Evolutionary conservation across 2,113 vertebrate genomes (phyloP), one percentile per base, ranked within the genome.

Genomic region (Bettongia penicillata): DNA sequence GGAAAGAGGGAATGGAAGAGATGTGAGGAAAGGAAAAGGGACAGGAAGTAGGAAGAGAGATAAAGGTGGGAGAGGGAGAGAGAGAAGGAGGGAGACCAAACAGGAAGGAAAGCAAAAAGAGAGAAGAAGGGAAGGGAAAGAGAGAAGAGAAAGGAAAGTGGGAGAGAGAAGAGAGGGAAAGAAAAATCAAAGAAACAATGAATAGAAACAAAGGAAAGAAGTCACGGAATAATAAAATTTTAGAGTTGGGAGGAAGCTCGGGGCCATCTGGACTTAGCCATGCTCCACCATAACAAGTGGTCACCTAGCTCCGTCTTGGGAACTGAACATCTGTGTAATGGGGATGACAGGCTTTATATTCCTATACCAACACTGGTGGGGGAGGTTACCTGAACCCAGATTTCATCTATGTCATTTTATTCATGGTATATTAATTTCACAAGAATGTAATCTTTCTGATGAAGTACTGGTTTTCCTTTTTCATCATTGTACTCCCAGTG

Each of bases 11-110:
- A 47, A 50, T 47, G n/a, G 51, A 55, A 68, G 16, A 37, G 10
- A 47, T 8, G 0, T 0, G 0, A 77, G 28, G 57, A 12, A 14
- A 37, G 57, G 16, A 9, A 68, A 37, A 28, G 8, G 8, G 26
- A 8, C 4, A 37, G 57, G 28, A 37, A 68, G 23, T n/a, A n/a
- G 8, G 7, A 43, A 16, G 68, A 77, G 68, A n/a, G 68, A 22
- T 16, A 19, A 84, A 43, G n/a, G n/a, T 43, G 19, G 68, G 16
- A 84, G 14, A 23, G 14, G 1, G 37, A 43, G 6, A 43, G 68
- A 22, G 37, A 77, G 4, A 19, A n/a, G 12, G 5, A n/a, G 10
- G 14, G 11, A n/a, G 11, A n/a, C 48, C 2, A 3, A 48, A 48
- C 3, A 3, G 25, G 16, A 77, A 22, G 14, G 68, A n/a, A 2